phyloP scores from a whole-genome alignment of 2,113 vertebrate genomes.

The Erpornis zantholeuca region DNA sequence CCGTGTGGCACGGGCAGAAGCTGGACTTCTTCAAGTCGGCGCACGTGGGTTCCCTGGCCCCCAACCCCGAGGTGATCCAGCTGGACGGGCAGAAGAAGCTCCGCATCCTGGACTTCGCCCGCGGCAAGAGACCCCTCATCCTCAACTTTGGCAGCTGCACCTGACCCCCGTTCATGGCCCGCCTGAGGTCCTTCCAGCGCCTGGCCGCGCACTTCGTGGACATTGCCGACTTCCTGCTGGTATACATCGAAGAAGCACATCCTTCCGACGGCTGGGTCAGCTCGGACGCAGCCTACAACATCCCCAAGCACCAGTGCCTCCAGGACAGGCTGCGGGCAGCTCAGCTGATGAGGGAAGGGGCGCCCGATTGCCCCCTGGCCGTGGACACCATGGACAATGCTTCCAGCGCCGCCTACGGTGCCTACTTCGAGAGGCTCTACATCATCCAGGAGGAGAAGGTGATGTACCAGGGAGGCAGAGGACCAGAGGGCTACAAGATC shows the following conservation, averaged over 20 bases:
- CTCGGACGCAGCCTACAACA: conserved; percentile 92
- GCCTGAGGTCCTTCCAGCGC: conserved; percentile 91
- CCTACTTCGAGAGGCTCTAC: conserved; percentile 98
- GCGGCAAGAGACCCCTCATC: conserved; percentile 88
- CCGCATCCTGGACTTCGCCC: conserved; percentile 88
- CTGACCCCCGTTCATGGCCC: conserved; percentile 99
- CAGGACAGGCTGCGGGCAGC: conserved; percentile 93
- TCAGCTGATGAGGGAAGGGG: conserved; percentile 83
- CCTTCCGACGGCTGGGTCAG: conserved; percentile 98
- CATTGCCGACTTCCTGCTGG: conserved; percentile 94
- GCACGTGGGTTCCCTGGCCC: conserved; percentile 85
- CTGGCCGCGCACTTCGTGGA: conserved; percentile 89
- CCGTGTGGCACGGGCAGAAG: conserved; percentile 97
- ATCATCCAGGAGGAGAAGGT: conserved; percentile 87
- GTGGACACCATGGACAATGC: conserved; percentile 97
- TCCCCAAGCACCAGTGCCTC: conserved; percentile 93
- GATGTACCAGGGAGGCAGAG: conserved; percentile 93
- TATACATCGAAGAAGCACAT: conserved; percentile 98
- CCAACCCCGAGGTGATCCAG: conserved; percentile 93
- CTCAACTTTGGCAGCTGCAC: conserved; percentile 99
- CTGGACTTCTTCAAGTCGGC: conserved; percentile 96
- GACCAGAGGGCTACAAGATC: conserved; percentile 95
- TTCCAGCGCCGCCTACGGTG: conserved; percentile 96
- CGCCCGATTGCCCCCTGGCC: conserved; percentile 85
- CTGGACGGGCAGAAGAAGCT: conserved; percentile 80